Percentiles rank a stretch among this genome's conserved stretches.
These are phyloP conservation scores for Malacosoma neustria DNA, from an alignment of 2,888 invertebrate species.

Conservation along the genomic window DNA sequence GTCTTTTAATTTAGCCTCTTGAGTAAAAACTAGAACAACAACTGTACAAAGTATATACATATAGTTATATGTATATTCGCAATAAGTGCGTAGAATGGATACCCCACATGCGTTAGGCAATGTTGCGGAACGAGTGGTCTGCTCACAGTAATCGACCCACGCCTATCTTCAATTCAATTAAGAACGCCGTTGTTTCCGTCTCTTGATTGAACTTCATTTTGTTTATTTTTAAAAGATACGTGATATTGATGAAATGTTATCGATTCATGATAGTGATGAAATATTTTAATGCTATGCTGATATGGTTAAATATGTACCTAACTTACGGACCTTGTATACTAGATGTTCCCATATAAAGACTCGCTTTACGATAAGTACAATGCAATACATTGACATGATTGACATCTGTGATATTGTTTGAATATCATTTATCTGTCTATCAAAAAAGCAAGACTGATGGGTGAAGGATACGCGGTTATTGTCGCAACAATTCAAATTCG, in stretches of 20 bases:
- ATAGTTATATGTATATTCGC: no score
- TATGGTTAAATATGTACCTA: not conserved
- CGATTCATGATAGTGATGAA: not conserved
- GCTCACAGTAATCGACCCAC: slow-evolving; percentile 31
- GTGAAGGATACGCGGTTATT: not conserved
- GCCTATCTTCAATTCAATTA: slow-evolving; percentile 42
- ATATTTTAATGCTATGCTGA: not conserved
- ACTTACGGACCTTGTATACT: not conserved
- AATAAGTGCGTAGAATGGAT: slow-evolving; percentile 25
- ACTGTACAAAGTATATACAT: no score
- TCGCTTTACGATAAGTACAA: slow-evolving; percentile 32
- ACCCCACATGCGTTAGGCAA: slow-evolving; percentile 30
- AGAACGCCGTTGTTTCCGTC: slow-evolving; percentile 39
- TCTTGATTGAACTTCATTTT: slow-evolving; percentile 13
- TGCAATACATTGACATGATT: slow-evolving; percentile 37
- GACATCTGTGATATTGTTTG: slow-evolving; percentile 38
- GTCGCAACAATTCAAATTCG: not conserved
- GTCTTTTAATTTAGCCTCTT: no score
- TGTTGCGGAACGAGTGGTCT: slow-evolving; percentile 38
- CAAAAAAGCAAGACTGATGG: slow-evolving; percentile 15
- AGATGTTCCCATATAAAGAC: slow-evolving; percentile 21
- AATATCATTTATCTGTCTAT: slow-evolving; percentile 41
- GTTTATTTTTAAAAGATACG: slow-evolving; percentile 1
- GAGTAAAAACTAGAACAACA: no score
- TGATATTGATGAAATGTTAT: not conserved